These are phyloP conservation scores for Trichomalopsis sarcophagae DNA, from an alignment of 1,140 invertebrate genomes.

Conservation along the genomic window DNA sequence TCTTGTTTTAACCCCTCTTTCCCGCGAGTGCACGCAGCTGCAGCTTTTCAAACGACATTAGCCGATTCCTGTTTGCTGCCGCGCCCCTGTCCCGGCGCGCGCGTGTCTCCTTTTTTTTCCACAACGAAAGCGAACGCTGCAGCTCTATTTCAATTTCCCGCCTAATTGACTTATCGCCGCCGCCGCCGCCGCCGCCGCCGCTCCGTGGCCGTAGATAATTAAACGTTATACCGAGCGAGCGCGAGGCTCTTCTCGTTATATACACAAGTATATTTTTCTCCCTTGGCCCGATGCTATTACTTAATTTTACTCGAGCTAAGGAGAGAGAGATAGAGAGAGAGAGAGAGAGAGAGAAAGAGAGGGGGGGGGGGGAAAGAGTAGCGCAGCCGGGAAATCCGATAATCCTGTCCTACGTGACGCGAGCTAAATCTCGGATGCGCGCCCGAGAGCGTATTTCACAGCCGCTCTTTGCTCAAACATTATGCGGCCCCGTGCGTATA, in stretches of 20 bases:
- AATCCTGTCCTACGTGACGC: slow-evolving; percentile 44
- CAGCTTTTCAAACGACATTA: slow-evolving; percentile 43
- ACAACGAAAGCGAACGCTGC: background rate
- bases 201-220: background rate
- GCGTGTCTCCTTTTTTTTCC: too few species aligned
- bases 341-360: too few species aligned
- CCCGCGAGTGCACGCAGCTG: background rate
- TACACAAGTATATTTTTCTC: background rate
- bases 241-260: background rate
- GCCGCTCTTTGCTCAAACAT: slow-evolving; percentile 12
- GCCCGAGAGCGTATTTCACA: background rate
- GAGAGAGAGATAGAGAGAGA: background rate
- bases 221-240: background rate
- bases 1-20: slow-evolving; percentile 22
- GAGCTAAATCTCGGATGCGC: slow-evolving; percentile 33
- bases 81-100: background rate
- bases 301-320: slow-evolving; percentile 39
- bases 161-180: background rate
- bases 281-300: background rate
- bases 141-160: slow-evolving; percentile 18
- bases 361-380: too few species aligned
- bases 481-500: background rate
- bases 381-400: slow-evolving; percentile 24
- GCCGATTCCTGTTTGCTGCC: background rate
- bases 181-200: background rate